phyloP scores from a whole-genome alignment of 2,113 vertebrate genomes.

The Mastomys natalensis region DNA sequence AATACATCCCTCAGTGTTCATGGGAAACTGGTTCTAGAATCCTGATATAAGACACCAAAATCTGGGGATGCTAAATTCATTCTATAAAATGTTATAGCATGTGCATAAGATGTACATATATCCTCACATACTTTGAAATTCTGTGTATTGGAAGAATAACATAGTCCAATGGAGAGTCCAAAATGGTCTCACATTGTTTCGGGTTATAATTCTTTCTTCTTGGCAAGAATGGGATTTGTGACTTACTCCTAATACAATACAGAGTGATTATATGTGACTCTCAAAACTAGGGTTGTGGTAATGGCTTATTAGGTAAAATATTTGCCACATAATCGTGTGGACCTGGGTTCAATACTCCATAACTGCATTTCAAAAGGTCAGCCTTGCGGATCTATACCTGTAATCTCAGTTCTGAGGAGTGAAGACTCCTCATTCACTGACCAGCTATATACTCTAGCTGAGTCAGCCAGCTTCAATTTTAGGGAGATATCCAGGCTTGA shows the following conservation, averaged over 20 bases:
- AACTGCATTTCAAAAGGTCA: background rate
- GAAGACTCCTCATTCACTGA: background rate
- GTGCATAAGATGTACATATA: no score
- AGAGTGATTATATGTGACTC: background rate
- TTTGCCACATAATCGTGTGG: background rate
- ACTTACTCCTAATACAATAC: background rate
- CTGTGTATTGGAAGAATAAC: background rate
- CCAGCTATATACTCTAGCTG: background rate
- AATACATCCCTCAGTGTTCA: background rate
- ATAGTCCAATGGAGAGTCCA: background rate
- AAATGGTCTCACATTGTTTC: background rate
- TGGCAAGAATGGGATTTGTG: background rate
- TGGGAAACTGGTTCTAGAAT: background rate
- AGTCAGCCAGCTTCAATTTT: background rate
- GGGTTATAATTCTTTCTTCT: background rate
- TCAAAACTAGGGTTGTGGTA: background rate
- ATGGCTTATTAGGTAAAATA: background rate
- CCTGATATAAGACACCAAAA: background rate
- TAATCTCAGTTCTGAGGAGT: background rate
- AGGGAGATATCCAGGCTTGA: background rate
- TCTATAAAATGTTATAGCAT: background rate
- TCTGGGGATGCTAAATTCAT: background rate
- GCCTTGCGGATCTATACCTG: no score
- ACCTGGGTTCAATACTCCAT: no score
- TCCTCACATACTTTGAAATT: background rate